Evolutionary conservation across 2,797 vertebrate species (phyloP), one percentile per base, ranked within the genome.

Genomic region (Pithecia hirsuta): DNA sequence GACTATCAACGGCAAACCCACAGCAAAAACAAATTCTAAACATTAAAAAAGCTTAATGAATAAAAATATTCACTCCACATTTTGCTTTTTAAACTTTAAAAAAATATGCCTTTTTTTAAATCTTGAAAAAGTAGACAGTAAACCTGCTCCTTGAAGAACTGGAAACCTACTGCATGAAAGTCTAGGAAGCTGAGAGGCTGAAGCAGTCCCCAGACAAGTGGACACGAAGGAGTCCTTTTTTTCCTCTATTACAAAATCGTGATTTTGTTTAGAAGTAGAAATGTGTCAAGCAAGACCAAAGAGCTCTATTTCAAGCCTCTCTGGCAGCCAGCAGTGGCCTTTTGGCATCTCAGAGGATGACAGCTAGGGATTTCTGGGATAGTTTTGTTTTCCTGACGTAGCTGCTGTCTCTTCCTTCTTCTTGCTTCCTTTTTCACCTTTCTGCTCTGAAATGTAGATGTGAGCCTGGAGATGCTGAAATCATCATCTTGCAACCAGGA

Each of bases 1-100:
- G 97, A 95, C 88, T 96, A 98, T 90, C 83, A 91, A 93, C 72
- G 97, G 93, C 92, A 75, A 92, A 97, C 91, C 91, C 93, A 97
- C 64, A 30, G 89, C 96, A 97, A 97, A 98, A 98, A 91, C 67
- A 93, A 89, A 91, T 91, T 96, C 75, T 91, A 94, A 95, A 97
- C 91, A 17, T 91, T 91, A 46, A 79, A 61, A 86, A 64, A 70
- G 13, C 30, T 76, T 93, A 72, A 96, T 88, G 92, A 95, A 48
- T 46, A 76, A 80, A 91, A 52, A 95, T 90, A 72, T 78, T 61
- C 78, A 81, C 82, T 94, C 61, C 22, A 12, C 1, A 14, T 81
- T 96, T 95, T 91, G 14, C 39, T 84, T 90, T 55, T 15, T 81
- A 55, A 81, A 55, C 24, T 39, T 48, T 76, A 30, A 44, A 46